Conservation (phyloP, 2,888 invertebrate genomes). For the Sepioteuthis lessoniana region DNA sequence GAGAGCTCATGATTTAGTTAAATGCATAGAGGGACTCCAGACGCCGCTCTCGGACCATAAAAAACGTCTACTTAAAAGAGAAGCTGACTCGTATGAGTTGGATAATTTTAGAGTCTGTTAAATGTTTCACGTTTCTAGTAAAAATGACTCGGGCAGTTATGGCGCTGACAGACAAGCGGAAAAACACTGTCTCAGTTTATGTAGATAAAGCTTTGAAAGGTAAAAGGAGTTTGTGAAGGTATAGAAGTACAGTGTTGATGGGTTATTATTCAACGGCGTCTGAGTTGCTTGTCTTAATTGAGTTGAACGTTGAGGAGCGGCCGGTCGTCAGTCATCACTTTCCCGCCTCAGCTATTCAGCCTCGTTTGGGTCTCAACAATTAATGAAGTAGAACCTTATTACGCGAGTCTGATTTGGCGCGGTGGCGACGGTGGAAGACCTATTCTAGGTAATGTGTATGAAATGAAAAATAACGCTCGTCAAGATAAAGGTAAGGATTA, state of each 20-base stretch:
- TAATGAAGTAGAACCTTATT: slow-evolving; percentile 33
- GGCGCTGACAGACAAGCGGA: background rate
- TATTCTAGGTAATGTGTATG: background rate
- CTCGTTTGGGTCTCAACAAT: background rate
- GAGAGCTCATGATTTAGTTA: background rate
- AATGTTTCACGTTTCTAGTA: slow-evolving; percentile 20
- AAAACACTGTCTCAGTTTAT: background rate
- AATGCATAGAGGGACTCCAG: background rate
- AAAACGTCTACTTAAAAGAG: background rate
- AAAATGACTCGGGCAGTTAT: background rate
- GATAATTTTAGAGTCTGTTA: background rate
- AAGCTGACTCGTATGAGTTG: background rate
- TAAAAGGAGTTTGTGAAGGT: background rate
- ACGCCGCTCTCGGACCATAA: background rate
- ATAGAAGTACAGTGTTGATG: background rate
- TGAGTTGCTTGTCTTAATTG: slow-evolving; percentile 33
- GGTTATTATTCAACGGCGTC: slow-evolving; percentile 33
- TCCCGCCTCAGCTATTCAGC: background rate
- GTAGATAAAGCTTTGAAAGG: background rate
- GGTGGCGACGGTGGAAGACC: background rate
- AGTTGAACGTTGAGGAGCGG: background rate
- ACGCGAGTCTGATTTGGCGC: background rate
- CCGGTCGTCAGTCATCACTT: slow-evolving; percentile 11
- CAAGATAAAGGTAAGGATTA: background rate
- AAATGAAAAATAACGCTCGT: slow-evolving; percentile 13